phyloP scores from a whole-genome alignment of 2,113 vertebrate species.

The Syrmaticus mikado region DNA sequence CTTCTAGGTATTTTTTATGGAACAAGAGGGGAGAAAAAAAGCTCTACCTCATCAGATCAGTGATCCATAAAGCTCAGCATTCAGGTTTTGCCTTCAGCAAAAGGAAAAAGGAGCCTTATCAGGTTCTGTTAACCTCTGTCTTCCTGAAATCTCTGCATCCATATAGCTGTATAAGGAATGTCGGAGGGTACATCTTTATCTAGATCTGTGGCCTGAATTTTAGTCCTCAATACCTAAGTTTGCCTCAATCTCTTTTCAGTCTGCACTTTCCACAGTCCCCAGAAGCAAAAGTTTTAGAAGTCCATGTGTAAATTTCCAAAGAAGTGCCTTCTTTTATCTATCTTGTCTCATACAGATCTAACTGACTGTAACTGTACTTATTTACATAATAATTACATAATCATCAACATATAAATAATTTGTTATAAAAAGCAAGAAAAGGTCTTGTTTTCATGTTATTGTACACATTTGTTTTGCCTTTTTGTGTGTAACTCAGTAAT shows the following conservation, averaged over 20 bases:
- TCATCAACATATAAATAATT: too few relatives aligned
- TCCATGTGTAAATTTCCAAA: not conserved
- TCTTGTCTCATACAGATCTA: not conserved
- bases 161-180: not conserved
- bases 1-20: not conserved
- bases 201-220: not conserved
- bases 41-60: not conserved
- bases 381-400: too few relatives aligned
- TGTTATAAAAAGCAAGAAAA: too few relatives aligned
- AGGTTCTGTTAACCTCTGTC: not conserved
- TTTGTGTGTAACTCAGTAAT: not conserved
- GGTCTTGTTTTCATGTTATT: not conserved
- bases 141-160: not conserved
- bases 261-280: not conserved
- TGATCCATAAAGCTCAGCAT: not conserved
- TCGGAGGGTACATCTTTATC: not conserved
- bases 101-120: not conserved
- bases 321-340: not conserved
- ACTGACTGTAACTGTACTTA: not conserved
- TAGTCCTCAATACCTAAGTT: not conserved
- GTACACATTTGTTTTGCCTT: not conserved
- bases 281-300: not conserved
- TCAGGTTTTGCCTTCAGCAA: not conserved
- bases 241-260: not conserved
- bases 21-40: not conserved